These are phyloP conservation scores for Rhinogobius similis DNA, from an alignment of 2,113 vertebrate species.

Conservation along the genomic window DNA sequence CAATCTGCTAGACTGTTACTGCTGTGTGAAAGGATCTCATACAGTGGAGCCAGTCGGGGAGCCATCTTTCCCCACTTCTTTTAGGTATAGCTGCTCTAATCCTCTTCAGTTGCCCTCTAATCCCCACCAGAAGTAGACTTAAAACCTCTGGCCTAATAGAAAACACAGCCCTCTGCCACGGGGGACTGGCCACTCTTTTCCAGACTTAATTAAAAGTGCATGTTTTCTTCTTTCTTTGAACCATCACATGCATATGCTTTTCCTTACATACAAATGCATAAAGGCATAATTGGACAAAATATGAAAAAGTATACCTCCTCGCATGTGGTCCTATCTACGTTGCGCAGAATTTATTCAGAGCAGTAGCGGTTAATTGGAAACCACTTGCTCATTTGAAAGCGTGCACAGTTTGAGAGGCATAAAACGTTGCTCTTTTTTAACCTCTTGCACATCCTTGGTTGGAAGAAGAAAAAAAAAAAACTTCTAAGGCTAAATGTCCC, in stretches of 20 bases:
- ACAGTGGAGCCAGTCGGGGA: constrained; percentile 13
- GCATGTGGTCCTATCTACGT: background rate
- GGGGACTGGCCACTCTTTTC: constrained; percentile 29
- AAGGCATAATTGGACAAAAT: constrained; percentile 7
- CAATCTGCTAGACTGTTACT: background rate
- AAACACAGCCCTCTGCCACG: constrained; percentile 31
- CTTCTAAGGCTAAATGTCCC: constrained; percentile 28
- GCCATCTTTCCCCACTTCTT: constrained; percentile 18
- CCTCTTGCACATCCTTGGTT: constrained; percentile 12
- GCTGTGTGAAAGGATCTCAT: background rate
- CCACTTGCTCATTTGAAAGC: constrained; percentile 3
- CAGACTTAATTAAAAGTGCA: constrained; percentile 49
- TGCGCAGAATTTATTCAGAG: background rate
- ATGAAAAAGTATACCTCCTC: constrained; percentile 3
- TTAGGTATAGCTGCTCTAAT: constrained; percentile 19
- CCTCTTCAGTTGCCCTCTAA: constrained; percentile 27
- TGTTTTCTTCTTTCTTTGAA: constrained; percentile 3
- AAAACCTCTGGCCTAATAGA: constrained; percentile 37
- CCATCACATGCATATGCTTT: background rate
- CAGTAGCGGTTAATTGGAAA: constrained; percentile 9
- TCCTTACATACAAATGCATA: constrained; percentile 4
- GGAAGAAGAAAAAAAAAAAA: too few species aligned
- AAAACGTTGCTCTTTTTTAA: constrained; percentile 7
- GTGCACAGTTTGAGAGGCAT: background rate
- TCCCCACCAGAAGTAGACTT: constrained; percentile 29